Evolutionary conservation across 2,113 vertebrate genomes (phyloP).

Genomic region (Hyperopisus bebe): DNA sequence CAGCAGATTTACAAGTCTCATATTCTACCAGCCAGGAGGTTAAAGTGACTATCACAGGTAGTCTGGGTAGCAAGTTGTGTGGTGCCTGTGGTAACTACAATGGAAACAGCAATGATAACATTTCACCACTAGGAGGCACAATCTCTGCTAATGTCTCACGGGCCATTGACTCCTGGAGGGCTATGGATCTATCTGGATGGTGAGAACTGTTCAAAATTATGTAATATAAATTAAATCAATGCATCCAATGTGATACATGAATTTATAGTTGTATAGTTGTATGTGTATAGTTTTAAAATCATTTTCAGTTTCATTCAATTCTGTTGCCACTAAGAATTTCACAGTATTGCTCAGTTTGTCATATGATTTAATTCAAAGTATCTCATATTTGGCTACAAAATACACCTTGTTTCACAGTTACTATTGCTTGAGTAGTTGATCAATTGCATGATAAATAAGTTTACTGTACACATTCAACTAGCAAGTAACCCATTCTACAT

Average conservation of each 20-base stretch:
- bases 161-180: conserved; percentile 51
- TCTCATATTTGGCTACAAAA: neutral
- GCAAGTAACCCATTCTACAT: neutral
- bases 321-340: neutral
- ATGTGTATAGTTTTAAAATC: neutral
- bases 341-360: neutral
- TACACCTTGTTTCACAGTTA: neutral
- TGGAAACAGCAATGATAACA: conserved; percentile 46
- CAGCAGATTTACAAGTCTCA: conserved; percentile 45
- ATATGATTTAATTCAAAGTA: neutral
- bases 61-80: conserved; percentile 41
- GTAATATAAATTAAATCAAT: neutral
- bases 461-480: neutral
- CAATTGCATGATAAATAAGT: neutral
- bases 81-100: conserved; percentile 57
- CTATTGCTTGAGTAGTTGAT: neutral
- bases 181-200: conserved; percentile 52
- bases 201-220: conserved; percentile 29
- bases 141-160: conserved; percentile 29
- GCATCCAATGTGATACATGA: neutral
- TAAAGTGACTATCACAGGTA: conserved; percentile 33
- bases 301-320: neutral
- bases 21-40: conserved; percentile 47
- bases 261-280: neutral
- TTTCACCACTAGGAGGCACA: conserved; percentile 32